Evolutionary conservation across 2,888 invertebrate species (phyloP).

Genomic region (Polylopha cassiicola): DNA sequence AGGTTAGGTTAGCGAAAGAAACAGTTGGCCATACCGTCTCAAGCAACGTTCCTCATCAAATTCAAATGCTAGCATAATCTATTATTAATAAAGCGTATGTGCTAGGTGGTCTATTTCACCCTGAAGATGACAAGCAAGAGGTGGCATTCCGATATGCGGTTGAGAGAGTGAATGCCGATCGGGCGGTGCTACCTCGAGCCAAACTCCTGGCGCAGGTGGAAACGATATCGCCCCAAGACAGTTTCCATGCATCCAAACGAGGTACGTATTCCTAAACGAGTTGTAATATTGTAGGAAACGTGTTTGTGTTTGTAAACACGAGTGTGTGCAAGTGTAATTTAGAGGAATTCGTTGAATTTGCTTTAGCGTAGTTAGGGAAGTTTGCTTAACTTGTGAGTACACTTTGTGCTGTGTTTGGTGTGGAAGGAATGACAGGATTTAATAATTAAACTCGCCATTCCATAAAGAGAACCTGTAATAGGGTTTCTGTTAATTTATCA

Average conservation of each 20-base stretch:
- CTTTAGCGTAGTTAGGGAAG: neutral
- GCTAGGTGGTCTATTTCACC: slow-evolving; percentile 92
- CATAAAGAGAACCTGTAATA: too few relatives aligned
- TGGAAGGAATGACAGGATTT: too few relatives aligned
- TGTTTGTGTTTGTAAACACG: slow-evolving; percentile 14
- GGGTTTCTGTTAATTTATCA: too few relatives aligned
- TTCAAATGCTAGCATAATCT: neutral
- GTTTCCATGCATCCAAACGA: slow-evolving; percentile 95
- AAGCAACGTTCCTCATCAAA: too few relatives aligned
- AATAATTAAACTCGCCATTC: too few relatives aligned
- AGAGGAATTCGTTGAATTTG: too few relatives aligned
- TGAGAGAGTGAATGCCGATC: slow-evolving; percentile 91
- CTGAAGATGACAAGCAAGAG: slow-evolving; percentile 91
- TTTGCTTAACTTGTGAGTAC: neutral
- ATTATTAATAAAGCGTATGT: neutral
- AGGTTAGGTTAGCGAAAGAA: too few relatives aligned
- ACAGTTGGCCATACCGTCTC: too few relatives aligned
- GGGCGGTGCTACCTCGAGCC: slow-evolving; percentile 89
- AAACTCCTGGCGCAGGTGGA: slow-evolving; percentile 93
- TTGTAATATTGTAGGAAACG: slow-evolving; percentile 3
- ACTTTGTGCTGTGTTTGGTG: slow-evolving; percentile 2
- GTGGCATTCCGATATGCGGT: slow-evolving; percentile 95
- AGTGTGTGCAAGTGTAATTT: slow-evolving; percentile 13
- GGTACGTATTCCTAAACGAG: slow-evolving; percentile 74
- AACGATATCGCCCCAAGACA: slow-evolving; percentile 92